Percentiles rank a stretch among this genome's conserved stretches.
phyloP scores from a whole-genome alignment of 1,140 invertebrate genomes.

The Sitobion miscanthi region DNA sequence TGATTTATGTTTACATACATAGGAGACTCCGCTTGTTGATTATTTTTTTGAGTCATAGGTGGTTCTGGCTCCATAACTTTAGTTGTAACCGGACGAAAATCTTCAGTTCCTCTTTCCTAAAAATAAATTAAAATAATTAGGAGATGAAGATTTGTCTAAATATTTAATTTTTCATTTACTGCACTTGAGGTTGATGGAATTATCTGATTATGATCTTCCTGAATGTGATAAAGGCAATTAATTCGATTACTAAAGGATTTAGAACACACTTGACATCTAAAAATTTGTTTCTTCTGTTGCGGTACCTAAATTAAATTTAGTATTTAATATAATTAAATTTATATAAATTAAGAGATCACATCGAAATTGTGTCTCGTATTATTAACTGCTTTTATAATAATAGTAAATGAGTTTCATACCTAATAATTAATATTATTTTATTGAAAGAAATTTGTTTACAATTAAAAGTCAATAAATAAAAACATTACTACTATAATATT shows the following conservation, averaged over 20 bases:
- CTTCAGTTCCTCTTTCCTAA: conserved; percentile 15
- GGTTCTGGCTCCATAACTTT: not conserved
- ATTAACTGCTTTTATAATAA: not conserved
- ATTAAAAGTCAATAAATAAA: too few species aligned
- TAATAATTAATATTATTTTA: not conserved
- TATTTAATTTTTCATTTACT: not conserved
- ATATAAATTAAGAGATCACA: not conserved
- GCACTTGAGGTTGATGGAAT: not conserved
- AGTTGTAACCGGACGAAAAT: not conserved
- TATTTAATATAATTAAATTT: not conserved
- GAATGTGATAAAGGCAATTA: conserved; percentile 57
- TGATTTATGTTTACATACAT: not conserved
- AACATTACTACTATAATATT: too few species aligned
- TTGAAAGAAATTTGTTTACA: too few species aligned
- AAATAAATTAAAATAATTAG: not conserved
- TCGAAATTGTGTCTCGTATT: not conserved
- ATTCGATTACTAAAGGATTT: conserved; percentile 52
- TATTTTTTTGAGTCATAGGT: not conserved
- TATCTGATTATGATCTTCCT: conserved; percentile 44
- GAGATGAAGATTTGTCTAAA: not conserved
- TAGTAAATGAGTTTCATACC: not conserved
- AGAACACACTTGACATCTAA: conserved; percentile 56
- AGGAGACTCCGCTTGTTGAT: not conserved
- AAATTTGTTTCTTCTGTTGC: conserved; percentile 18
- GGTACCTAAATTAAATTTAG: not conserved